Conservation (phyloP, 1,140 invertebrate genomes). For the Dreissena polymorpha region DNA sequence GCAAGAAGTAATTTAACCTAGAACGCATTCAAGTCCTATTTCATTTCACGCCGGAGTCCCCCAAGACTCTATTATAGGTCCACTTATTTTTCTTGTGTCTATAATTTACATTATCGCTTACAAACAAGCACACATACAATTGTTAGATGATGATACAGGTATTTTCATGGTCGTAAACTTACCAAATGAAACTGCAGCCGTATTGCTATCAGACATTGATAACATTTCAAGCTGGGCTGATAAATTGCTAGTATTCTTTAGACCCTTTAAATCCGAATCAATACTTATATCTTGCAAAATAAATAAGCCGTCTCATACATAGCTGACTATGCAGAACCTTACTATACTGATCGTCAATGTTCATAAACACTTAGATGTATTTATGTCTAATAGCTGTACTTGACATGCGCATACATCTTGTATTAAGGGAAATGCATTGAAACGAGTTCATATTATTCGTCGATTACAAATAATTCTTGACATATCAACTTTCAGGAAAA, state of each 20-base stretch:
- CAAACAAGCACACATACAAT: background rate
- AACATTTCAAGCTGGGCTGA: slow-evolving; percentile 7
- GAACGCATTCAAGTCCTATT: background rate
- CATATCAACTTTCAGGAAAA: slow-evolving; percentile 6
- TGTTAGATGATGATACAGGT: slow-evolving; percentile 51
- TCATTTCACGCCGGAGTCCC: slow-evolving; percentile 23
- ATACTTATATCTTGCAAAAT: slow-evolving; percentile 13
- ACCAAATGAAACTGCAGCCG: background rate
- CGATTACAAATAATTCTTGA: slow-evolving; percentile 3
- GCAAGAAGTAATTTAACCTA: slow-evolving; percentile 10
- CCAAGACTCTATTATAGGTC: slow-evolving; percentile 36
- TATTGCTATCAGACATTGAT: background rate
- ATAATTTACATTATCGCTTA: slow-evolving; percentile 35
- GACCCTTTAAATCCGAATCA: slow-evolving; percentile 20
- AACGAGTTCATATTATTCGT: background rate
- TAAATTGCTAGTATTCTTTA: slow-evolving; percentile 40
- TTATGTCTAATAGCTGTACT: too few species aligned
- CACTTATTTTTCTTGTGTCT: too few species aligned
- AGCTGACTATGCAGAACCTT: slow-evolving; percentile 10
- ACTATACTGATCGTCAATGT: too few species aligned
- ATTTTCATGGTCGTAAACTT: slow-evolving; percentile 16
- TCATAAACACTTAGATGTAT: too few species aligned
- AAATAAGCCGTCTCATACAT: background rate
- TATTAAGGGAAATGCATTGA: too few species aligned
- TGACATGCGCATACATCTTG: too few species aligned